These are phyloP conservation scores for Vidua macroura DNA, from an alignment of 2,113 vertebrate genomes.

Conservation along the genomic window DNA sequence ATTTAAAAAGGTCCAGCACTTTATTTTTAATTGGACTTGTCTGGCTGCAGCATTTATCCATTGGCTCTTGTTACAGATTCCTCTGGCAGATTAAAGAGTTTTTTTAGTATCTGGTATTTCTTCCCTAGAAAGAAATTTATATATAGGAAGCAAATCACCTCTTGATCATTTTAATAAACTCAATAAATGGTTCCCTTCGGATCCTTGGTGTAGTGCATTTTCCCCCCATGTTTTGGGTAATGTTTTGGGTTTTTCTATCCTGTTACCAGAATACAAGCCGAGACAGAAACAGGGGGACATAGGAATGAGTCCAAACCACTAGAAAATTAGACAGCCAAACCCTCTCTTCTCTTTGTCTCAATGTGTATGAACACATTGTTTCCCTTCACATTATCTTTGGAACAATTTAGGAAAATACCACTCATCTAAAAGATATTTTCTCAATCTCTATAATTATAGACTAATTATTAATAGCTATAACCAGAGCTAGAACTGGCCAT, in stretches of 20 bases:
- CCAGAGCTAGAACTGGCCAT: background rate
- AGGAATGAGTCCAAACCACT: background rate
- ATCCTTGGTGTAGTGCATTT: background rate
- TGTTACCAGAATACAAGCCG: background rate
- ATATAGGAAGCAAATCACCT: background rate
- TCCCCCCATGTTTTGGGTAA: background rate
- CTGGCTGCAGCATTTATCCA: conserved; percentile 7
- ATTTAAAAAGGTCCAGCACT: background rate
- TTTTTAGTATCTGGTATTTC: conserved; percentile 8
- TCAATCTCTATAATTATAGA: background rate
- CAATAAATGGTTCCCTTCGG: background rate
- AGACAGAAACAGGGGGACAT: background rate
- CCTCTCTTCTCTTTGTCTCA: background rate
- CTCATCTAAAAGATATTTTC: background rate
- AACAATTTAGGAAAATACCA: background rate
- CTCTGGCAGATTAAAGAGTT: background rate
- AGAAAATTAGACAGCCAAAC: conserved; percentile 17
- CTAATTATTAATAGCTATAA: background rate
- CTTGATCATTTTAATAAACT: conserved; percentile 17
- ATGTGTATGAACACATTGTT: background rate
- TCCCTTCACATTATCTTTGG: background rate
- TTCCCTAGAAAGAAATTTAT: background rate
- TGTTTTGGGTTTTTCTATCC: background rate
- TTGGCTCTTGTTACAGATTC: background rate
- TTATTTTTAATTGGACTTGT: conserved; percentile 42